Base-by-base conservation (phyloP, 2,113 vertebrate genomes). In the Artemisiospiza belli region DNA sequence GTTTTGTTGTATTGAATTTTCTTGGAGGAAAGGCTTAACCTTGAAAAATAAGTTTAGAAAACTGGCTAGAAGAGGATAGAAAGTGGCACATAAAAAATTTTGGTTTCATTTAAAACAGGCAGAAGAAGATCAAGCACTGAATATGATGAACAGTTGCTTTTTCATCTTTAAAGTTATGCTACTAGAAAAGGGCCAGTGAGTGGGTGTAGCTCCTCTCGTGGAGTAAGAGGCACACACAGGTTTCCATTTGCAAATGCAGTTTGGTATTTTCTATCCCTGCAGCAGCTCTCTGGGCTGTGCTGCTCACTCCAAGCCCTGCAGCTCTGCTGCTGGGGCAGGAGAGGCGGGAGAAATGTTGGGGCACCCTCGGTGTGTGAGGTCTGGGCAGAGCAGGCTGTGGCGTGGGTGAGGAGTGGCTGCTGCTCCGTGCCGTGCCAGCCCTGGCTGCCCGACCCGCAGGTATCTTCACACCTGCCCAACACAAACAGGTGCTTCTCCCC, bases 111-210 rank as follows among this genome's bases (percentile, higher is more conserved):
- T 59, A 46, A 79, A 83, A 82, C 5, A 51, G 61, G 81, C 63
- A 68, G 89, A 86, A 88, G 86, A 92, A 72, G 79, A 96, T 97
- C 85, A 95, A 83, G n/a, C 33, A 25, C 41, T 59, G 87, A 76
- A 33, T 90, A 44, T 49, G 80, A 54, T 52, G 76, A 78, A 70
- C 69, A 86, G 77, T 67, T 92, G 90, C 43, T 25, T 93, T 94
- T 95, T 89, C 57, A 46, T 90, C 61, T 85, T 51, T 86, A 28
- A 62, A 89, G 64, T 28, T 70, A 18, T 52, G 74, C 63, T 89
- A 27, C 35, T 78, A 82, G 88, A 58, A 95, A 62, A 89, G 77
- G 88, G 76, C 62, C 63, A 22, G 94, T 27, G 82, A 87, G 90
- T 39, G 83, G 67, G 51, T 75, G 67, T 78, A 89, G 70, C 74